phyloP scores from a whole-genome alignment of 2,113 vertebrate species.

The Spilogale gracilis region DNA sequence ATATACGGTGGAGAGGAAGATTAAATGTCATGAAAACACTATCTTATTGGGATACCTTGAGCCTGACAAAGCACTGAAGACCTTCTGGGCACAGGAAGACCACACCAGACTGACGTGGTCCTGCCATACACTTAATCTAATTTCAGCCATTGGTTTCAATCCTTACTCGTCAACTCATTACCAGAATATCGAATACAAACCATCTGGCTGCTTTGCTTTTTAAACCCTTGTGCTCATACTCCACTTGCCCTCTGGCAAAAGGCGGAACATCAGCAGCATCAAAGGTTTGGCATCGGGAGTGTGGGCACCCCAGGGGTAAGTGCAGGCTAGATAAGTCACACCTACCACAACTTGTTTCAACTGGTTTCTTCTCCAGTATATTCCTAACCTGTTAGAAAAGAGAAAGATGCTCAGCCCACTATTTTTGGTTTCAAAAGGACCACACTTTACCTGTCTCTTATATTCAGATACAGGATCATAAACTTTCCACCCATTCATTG shows the following conservation, averaged over 20 bases:
- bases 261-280: background rate
- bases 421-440: conserved; percentile 29
- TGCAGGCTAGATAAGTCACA: background rate
- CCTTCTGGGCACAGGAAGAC: background rate
- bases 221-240: background rate
- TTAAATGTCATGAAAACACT: background rate
- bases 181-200: conserved; percentile 34
- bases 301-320: background rate
- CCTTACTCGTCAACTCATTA: conserved; percentile 4
- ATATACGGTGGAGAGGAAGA: background rate
- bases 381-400: background rate
- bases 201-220: background rate
- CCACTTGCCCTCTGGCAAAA: background rate
- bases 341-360: background rate
- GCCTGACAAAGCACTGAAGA: background rate
- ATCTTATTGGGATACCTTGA: background rate
- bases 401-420: conserved; percentile 29
- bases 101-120: background rate
- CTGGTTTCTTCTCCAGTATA: background rate
- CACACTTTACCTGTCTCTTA: conserved; percentile 93
- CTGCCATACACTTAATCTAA: background rate
- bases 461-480: conserved; percentile 96
- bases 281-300: background rate
- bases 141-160: background rate
- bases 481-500: conserved; percentile 96